Evolutionary conservation across 2,888 invertebrate genomes (phyloP).

Genomic region (Hydriomena furcata): DNA sequence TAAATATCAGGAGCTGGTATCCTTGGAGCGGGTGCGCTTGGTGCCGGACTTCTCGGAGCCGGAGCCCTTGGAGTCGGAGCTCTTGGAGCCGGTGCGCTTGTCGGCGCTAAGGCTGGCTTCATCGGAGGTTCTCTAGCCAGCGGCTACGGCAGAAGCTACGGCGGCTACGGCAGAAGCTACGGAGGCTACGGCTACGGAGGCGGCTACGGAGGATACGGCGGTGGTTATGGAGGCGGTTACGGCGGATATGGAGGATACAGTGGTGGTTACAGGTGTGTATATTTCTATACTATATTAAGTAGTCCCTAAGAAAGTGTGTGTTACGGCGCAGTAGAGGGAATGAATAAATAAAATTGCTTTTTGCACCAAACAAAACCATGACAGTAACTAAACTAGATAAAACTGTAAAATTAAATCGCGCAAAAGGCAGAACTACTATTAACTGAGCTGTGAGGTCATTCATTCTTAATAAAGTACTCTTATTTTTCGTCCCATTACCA

Average conservation of each 20-base stretch:
- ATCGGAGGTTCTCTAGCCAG: constrained; percentile 66
- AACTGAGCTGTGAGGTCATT: no score
- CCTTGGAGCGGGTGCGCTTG: constrained; percentile 2
- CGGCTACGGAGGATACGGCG: constrained; percentile 36
- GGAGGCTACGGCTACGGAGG: constrained; percentile 43
- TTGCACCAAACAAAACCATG: no score
- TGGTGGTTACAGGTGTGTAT: constrained; percentile 40
- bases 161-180: constrained; percentile 39
- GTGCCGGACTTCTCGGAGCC: constrained; percentile 1
- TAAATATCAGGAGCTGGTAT: constrained; percentile 17
- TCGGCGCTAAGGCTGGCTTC: constrained; percentile 65
- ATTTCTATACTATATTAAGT: background rate
- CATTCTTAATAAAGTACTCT: no score
- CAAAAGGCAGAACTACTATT: no score
- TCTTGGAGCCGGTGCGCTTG: constrained; percentile 50
- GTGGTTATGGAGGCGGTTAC: constrained; percentile 27
- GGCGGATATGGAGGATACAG: constrained; percentile 48
- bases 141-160: constrained; percentile 40
- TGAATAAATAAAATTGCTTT: no score
- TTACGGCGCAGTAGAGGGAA: no score
- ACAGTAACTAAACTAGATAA: no score
- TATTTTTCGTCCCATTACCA: no score
- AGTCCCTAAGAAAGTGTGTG: no score
- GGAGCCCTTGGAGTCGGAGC: constrained; percentile 48
- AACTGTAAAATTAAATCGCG: no score